Base-by-base conservation (phyloP, 2,113 vertebrate species). In the Ploceus nigricollis region DNA sequence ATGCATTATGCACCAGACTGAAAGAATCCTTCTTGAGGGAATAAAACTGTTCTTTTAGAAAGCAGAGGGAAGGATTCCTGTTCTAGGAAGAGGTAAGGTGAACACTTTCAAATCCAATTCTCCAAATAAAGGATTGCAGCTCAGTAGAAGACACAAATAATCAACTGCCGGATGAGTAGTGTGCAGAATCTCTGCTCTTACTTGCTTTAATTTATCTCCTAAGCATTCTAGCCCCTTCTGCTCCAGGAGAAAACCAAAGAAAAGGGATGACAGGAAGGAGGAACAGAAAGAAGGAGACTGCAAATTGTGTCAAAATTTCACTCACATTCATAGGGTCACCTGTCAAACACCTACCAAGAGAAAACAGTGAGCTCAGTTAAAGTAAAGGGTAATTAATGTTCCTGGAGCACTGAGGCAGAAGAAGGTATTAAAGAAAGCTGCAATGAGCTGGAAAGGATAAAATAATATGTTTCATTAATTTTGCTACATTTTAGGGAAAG, bases 1-100 rank as follows among this genome's bases (percentile, higher is more conserved):
- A 58, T 94, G 75, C 70, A 91, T 92, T 94, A 93, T 95, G 85
- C 86, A 89, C 88, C 94, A 78, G 96, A 47, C 85, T 95, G 96
- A 96, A 94, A 93, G 79, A 85, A 96, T 93, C 92, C 82, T 96
- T 97, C 94, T 96, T 94, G 86, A 81, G 65, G 87, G 89, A 95
- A 93, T 96, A 77, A 80, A 80, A 90, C 80, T 92, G 77, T 71
- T 84, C 71, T 82, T 97, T 96, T 75, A 96, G 95, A 95, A 81
- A 93, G 92, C 65, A 77, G 90, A 90, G 86, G 11, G 64, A 70
- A 95, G 65, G 84, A 82, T 93, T 95, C 71, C 82, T 96, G 83
- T 91, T 95, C 76, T 94, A 72, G 83, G 89, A 89, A 84, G 77
- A 92, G 70, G 73, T 76, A 71, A 97, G 93, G 80, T 89, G 87